Base-by-base conservation (phyloP, 2,113 vertebrate genomes). In the Cololabis saira region DNA sequence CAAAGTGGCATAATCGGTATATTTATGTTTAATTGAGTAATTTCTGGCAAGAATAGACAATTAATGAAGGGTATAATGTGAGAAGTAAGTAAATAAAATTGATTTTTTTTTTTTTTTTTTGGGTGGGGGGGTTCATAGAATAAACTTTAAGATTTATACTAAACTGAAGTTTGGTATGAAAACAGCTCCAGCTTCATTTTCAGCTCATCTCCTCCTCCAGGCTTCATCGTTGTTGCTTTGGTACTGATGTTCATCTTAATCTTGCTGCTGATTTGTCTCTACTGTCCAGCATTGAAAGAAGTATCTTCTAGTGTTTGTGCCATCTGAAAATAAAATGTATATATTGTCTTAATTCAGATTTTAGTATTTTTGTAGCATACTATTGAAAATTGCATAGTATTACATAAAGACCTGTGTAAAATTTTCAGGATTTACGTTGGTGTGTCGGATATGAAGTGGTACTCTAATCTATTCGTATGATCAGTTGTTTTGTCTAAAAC, bases 401-500 rank as follows among this genome's bases (percentile, higher is more conserved):
- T 44, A 41, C 61, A 52, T 85, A 37, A 37, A 37, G 81, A 67
- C 85, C 81, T 85, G 89, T 88, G 79, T 76, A 82, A 89, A 83
- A 71, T 15, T 61, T 73, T 74, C 56, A 71, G 57, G 42, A 74
- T 75, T 85, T 69, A 19, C 79, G 17, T 69, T n/a, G 47, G 13
- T 68, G 48, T 70, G 61, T 86, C 55, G 54, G 66, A 68, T 40
- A 73, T 58, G 55, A 75, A 66, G 56, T 53, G 87, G 76, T 86
- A 89, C 81, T 84, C 37, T 67, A 61, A 71, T 81, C 50, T 72
- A 16, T 81, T 62, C 55, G 16, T 80, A 64, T 70, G 45, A 71
- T 74, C 60, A 72, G 27, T 42, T 78, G 68, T 61, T 71, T 61
- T 89, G 56, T 85, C 60, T 82, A 87, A 93, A 92, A 95, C 95